phyloP scores from a whole-genome alignment of 2,888 invertebrate species.

The Acanthosoma haemorrhoidale region DNA sequence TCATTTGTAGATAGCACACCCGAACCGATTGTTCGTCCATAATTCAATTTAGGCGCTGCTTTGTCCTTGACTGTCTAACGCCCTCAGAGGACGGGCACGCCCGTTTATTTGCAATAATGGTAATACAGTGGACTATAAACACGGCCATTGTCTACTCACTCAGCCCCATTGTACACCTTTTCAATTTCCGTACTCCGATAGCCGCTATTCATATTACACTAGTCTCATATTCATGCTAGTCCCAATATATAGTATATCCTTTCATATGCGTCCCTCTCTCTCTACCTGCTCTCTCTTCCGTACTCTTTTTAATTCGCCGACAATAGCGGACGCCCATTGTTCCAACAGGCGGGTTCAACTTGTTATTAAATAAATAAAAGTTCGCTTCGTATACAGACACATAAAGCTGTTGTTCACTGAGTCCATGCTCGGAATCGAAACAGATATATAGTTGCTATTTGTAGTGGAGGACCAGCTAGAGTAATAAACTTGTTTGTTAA shows the following conservation, averaged over 20 bases:
- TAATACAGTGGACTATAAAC: constrained; percentile 26
- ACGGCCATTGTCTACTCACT: neutral
- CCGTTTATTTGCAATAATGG: constrained; percentile 25
- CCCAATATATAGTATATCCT: neutral
- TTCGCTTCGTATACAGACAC: too few species aligned
- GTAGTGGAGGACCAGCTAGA: too few species aligned
- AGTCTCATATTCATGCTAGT: constrained; percentile 9
- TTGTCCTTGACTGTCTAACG: neutral
- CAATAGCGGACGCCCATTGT: neutral
- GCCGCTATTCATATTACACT: constrained; percentile 12
- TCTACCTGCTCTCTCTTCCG: neutral
- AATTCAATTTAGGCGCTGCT: constrained; percentile 24
- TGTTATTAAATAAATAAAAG: too few species aligned
- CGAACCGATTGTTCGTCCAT: constrained; percentile 17
- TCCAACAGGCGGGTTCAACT: too few species aligned
- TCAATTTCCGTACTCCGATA: constrained; percentile 17
- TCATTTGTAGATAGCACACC: constrained; percentile 25
- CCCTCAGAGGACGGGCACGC: neutral
- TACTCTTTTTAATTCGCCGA: neutral
- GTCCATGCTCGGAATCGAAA: too few species aligned
- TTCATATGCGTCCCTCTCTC: too few species aligned
- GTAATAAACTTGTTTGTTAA: too few species aligned
- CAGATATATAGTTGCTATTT: too few species aligned
- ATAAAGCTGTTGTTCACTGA: too few species aligned
- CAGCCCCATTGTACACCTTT: neutral